Evolutionary conservation across 2,113 vertebrate genomes (phyloP).

Genomic region (chimpanzee (Pan troglodytes)): NHGRI_mPanTro3-v2.1_pri NC_072401.2:167027001-167027500

Average conservation of each 20-base stretch:
- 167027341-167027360: background rate
- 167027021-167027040: background rate
- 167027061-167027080: background rate
- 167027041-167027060: background rate
- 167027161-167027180: background rate
- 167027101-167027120: background rate
- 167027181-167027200: background rate
- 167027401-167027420: background rate
- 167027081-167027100: slow-evolving; percentile 33
- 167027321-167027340: background rate
- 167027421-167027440: background rate
- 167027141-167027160: background rate
- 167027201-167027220: background rate
- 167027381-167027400: background rate
- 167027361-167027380: background rate
- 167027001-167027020: background rate
- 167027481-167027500: background rate
- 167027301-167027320: background rate
- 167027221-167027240: background rate
- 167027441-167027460: background rate
- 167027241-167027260: background rate
- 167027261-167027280: background rate
- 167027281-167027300: background rate
- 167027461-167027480: background rate
- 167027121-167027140: background rate